Percentiles rank a stretch among this genome's conserved stretches.
Evolutionary conservation across 2,797 vertebrate species (phyloP).

Genomic region (Centroberyx gerrardi): DNA sequence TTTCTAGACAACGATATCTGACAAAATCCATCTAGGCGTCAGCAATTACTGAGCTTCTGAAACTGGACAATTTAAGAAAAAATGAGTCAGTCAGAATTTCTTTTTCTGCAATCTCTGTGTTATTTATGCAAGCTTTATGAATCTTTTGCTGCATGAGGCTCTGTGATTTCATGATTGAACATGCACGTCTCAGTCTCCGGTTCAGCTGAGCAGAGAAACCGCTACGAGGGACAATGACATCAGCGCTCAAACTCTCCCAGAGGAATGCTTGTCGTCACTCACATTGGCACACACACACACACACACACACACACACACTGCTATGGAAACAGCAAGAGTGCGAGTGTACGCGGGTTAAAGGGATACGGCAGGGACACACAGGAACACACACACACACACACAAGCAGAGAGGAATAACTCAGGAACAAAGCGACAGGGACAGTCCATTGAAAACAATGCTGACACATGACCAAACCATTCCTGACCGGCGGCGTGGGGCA

Average conservation of each 20-base stretch:
- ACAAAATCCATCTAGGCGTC: constrained; percentile 22
- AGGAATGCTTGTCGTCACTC: constrained; percentile 76
- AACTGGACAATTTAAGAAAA: constrained; percentile 11
- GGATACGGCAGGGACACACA: constrained; percentile 39
- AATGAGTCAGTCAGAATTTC: constrained; percentile 6
- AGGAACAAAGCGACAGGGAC: constrained; percentile 59
- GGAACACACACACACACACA: not conserved
- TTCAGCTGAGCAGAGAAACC: constrained; percentile 61
- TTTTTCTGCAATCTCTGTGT: constrained; percentile 24
- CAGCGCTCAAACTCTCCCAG: constrained; percentile 71
- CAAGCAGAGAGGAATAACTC: constrained; percentile 37
- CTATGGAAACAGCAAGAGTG: constrained; percentile 77
- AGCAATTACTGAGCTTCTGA: not conserved
- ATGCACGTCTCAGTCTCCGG: constrained; percentile 44
- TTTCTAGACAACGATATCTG: constrained; percentile 36
- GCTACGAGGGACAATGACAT: constrained; percentile 77
- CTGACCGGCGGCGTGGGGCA: constrained; percentile 44
- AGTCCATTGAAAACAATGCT: constrained; percentile 63
- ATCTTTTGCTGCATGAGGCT: constrained; percentile 20
- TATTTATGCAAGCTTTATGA: constrained; percentile 12
- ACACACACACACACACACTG: constrained; percentile 46
- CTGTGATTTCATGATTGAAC: constrained; percentile 28
- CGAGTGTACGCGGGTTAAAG: constrained; percentile 58
- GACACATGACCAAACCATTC: constrained; percentile 62
- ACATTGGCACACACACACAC: constrained; percentile 37